Percentiles rank a stretch among this genome's conserved stretches.
These are phyloP conservation scores for Aphidoletes aphidimyza DNA, from an alignment of 2,888 invertebrate genomes.

Conservation along the genomic window DNA sequence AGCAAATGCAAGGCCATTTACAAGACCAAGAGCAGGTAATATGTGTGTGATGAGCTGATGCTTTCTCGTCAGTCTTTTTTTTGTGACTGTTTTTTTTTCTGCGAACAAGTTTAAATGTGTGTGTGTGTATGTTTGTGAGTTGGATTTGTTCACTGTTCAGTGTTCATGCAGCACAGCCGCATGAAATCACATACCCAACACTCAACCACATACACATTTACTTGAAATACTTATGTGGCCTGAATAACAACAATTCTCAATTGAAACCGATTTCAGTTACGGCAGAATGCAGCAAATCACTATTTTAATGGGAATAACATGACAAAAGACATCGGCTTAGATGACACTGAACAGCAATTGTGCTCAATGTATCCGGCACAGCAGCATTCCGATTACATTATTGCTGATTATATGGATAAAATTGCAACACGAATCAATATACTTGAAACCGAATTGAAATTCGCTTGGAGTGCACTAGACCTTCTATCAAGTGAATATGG, in stretches of 20 bases:
- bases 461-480: slow-evolving; percentile 92
- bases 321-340: neutral
- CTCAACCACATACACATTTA: neutral
- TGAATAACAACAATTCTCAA: neutral
- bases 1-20: slow-evolving; percentile 38
- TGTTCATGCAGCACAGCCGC: no score
- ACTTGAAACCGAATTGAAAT: slow-evolving; percentile 89
- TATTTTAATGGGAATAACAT: slow-evolving; percentile 5
- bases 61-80: neutral
- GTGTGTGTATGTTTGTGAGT: no score
- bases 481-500: slow-evolving; percentile 91
- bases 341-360: slow-evolving; percentile 63
- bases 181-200: no score
- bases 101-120: no score
- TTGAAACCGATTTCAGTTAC: slow-evolving; percentile 6
- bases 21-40: slow-evolving; percentile 6
- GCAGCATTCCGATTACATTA: slow-evolving; percentile 78
- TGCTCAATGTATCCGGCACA: slow-evolving; percentile 65
- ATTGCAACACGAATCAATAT: slow-evolving; percentile 86
- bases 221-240: no score
- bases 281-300: slow-evolving; percentile 19
- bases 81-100: no score
- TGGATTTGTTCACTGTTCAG: no score
- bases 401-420: slow-evolving; percentile 91
- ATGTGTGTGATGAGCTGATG: neutral